These are phyloP conservation scores for Eurytoma adleriae DNA, from an alignment of 2,888 invertebrate genomes.

Conservation along the genomic window DNA sequence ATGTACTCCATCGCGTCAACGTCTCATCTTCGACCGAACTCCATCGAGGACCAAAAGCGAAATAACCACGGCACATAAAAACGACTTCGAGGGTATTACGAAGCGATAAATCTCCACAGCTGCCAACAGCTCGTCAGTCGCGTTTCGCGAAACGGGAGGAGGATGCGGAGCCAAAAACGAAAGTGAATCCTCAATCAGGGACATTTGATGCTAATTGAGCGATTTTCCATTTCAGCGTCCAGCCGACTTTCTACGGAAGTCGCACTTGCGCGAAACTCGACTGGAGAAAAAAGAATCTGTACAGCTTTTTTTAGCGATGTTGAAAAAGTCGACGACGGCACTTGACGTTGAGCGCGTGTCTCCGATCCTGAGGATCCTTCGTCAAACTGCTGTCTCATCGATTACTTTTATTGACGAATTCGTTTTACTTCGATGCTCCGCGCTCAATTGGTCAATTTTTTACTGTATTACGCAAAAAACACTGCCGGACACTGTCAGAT, in stretches of 20 bases:
- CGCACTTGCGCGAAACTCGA: not conserved
- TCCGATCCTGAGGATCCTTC: not conserved
- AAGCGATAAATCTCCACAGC: not conserved
- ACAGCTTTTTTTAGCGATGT: no score
- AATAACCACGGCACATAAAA: not conserved
- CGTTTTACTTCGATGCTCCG: no score
- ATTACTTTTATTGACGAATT: conserved; percentile 36
- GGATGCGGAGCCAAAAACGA: not conserved
- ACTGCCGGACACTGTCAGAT: no score
- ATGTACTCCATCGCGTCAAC: not conserved
- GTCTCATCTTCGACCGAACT: not conserved
- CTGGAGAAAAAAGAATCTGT: not conserved
- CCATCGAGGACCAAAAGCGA: not conserved
- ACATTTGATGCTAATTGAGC: conserved; percentile 28
- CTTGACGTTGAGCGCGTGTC: not conserved
- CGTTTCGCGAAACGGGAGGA: not conserved
- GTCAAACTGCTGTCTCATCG: conserved; percentile 25
- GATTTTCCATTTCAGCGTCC: conserved; percentile 18
- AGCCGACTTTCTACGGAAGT: not conserved
- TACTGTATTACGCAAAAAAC: no score
- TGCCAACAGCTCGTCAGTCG: not conserved
- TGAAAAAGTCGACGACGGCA: conserved; percentile 12
- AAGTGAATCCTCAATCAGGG: conserved; percentile 30
- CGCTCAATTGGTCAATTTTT: no score
- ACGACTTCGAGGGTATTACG: not conserved